A percentile compares a stretch with the other conserved stretches of the same genome.
These are phyloP conservation scores for Carlito syrichta DNA, from an alignment of 2,113 vertebrate genomes.

Conservation along the genomic window DNA sequence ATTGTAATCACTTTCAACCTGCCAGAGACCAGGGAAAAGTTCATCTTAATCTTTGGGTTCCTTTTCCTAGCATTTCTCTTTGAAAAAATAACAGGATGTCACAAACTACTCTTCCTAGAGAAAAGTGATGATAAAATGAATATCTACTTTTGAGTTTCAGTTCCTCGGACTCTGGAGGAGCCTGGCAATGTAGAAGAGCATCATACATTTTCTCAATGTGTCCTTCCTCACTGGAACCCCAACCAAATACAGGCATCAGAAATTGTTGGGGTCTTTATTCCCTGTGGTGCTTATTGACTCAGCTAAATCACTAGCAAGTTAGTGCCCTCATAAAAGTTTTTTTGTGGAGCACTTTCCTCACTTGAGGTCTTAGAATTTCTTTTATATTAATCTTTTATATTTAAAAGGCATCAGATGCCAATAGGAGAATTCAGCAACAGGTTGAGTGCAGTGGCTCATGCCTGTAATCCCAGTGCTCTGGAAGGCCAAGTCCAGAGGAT, in stretches of 20 bases:
- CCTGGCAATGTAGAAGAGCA: not conserved
- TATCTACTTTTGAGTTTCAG: not conserved
- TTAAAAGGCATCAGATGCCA: conserved; percentile 29
- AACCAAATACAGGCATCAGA: not conserved
- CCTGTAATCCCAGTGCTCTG: no score
- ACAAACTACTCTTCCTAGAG: not conserved
- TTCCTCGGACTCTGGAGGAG: not conserved
- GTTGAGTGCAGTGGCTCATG: no score
- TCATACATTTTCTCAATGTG: conserved; percentile 6
- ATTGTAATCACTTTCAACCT: not conserved
- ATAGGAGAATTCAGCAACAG: not conserved
- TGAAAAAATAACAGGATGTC: not conserved
- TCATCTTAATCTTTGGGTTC: conserved; percentile 5
- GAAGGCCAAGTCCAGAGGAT: no score
- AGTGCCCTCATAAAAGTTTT: not conserved
- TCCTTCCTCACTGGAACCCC: not conserved
- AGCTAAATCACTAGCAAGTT: conserved; percentile 28
- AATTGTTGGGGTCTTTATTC: not conserved
- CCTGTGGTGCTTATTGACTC: not conserved
- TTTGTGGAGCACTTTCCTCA: not conserved
- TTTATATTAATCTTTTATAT: not conserved
- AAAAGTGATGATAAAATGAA: not conserved
- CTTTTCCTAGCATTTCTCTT: not conserved
- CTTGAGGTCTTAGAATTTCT: not conserved
- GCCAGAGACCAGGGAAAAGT: not conserved